Percentiles rank a stretch among this genome's conserved stretches.
Evolutionary conservation across 2,797 vertebrate genomes (phyloP).

Genomic region (Meriones psammophilus): DNA sequence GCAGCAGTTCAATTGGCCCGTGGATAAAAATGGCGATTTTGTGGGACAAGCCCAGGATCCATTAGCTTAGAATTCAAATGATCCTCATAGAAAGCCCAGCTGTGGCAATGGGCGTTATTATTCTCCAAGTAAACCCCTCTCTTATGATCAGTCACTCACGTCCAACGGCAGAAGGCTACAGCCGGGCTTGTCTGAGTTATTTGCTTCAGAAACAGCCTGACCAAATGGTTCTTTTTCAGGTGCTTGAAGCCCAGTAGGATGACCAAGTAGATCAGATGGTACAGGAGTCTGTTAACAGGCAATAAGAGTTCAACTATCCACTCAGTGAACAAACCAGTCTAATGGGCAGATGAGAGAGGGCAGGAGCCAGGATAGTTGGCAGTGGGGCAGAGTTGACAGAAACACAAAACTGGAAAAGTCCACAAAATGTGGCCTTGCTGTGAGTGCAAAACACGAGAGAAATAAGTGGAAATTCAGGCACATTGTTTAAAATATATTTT

Average conservation of each 20-base stretch:
- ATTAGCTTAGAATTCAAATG: constrained; percentile 79
- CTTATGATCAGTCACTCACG: constrained; percentile 18
- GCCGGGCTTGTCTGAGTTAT: neutral
- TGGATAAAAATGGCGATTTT: constrained; percentile 71
- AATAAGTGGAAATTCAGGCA: constrained; percentile 35
- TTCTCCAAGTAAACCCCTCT: constrained; percentile 67
- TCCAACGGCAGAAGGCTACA: neutral
- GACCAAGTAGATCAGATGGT: neutral
- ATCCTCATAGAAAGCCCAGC: constrained; percentile 63
- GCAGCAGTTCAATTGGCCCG: constrained; percentile 64
- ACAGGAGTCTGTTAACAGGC: neutral
- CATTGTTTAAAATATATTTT: neutral
- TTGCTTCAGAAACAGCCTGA: constrained; percentile 61
- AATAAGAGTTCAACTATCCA: constrained; percentile 37
- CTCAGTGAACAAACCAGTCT: neutral
- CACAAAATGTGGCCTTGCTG: neutral
- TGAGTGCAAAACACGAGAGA: constrained; percentile 2
- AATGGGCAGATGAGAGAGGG: neutral
- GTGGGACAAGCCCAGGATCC: constrained; percentile 64
- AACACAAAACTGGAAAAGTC: constrained; percentile 40
- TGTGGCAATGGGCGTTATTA: constrained; percentile 59
- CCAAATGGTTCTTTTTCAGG: neutral
- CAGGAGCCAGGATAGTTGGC: neutral
- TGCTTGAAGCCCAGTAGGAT: constrained; percentile 5
- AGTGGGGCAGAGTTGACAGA: neutral